Conservation (phyloP, 2,113 vertebrate species). For the Motacilla tschutschensis region DNA sequence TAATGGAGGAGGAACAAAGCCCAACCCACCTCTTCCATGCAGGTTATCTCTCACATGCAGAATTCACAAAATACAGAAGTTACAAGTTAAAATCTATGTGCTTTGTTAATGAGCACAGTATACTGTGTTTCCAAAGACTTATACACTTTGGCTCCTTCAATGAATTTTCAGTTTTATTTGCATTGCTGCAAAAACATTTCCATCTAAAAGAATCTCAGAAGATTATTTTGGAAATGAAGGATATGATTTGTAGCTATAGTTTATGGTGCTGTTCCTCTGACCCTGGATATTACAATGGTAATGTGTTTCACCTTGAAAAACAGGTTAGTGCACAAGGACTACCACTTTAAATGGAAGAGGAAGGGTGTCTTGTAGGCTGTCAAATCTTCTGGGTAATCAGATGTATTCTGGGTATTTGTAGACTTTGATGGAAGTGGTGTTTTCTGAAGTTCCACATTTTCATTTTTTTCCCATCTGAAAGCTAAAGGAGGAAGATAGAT, state of each 20-base stretch:
- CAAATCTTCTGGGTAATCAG: not conserved
- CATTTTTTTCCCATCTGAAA: not conserved
- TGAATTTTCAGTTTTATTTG: not conserved
- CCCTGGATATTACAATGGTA: not conserved
- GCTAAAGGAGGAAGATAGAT: not conserved
- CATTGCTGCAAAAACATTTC: not conserved
- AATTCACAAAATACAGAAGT: not conserved
- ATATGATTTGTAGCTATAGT: not conserved
- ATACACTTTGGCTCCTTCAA: not conserved
- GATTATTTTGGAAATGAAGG: not conserved
- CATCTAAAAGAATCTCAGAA: not conserved
- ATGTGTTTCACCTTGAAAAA: not conserved
- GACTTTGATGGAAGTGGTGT: not conserved
- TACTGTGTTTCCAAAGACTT: not conserved
- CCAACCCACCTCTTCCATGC: not conserved
- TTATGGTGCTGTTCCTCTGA: not conserved
- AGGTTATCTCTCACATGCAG: not conserved
- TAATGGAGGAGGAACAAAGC: accelerated
- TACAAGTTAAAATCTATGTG: not conserved
- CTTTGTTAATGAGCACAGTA: not conserved
- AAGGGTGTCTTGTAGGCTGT: not conserved
- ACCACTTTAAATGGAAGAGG: not conserved
- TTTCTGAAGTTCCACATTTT: not conserved
- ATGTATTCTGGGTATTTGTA: not conserved
- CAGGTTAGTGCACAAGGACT: not conserved